Evolutionary conservation across 2,888 invertebrate genomes (phyloP).

Genomic region (Lamellibrachia satsuma): DNA sequence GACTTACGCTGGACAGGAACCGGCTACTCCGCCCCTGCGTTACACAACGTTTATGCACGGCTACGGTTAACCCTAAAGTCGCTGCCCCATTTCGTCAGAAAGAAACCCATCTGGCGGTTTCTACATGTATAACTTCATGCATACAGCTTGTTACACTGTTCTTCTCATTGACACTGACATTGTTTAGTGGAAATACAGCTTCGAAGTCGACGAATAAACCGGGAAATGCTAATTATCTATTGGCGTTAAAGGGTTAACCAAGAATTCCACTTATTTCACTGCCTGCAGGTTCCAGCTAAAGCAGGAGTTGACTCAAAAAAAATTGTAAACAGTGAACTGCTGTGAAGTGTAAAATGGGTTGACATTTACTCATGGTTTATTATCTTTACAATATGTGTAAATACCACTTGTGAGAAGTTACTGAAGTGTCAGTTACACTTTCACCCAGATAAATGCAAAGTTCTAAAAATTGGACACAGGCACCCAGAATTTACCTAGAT

Average conservation of each 20-base stretch:
- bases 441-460: too few relatives aligned
- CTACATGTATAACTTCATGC: background rate
- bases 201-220: background rate
- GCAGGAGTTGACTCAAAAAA: background rate
- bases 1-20: background rate
- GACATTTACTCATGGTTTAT: background rate
- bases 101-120: background rate
- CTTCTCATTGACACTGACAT: background rate
- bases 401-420: too few relatives aligned
- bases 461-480: too few relatives aligned
- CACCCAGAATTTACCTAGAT: too few relatives aligned
- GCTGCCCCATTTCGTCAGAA: background rate
- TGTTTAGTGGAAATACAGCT: background rate
- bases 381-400: too few relatives aligned
- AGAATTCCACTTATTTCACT: slow-evolving; percentile 6
- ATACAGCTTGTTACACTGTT: background rate
- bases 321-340: background rate
- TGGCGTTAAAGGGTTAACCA: background rate
- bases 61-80: background rate
- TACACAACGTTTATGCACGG: background rate
- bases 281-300: background rate
- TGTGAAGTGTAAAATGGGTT: background rate
- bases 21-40: background rate
- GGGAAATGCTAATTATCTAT: background rate
- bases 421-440: too few relatives aligned